phyloP scores from a whole-genome alignment of 2,888 invertebrate genomes.

The Chironomus riparius region DNA sequence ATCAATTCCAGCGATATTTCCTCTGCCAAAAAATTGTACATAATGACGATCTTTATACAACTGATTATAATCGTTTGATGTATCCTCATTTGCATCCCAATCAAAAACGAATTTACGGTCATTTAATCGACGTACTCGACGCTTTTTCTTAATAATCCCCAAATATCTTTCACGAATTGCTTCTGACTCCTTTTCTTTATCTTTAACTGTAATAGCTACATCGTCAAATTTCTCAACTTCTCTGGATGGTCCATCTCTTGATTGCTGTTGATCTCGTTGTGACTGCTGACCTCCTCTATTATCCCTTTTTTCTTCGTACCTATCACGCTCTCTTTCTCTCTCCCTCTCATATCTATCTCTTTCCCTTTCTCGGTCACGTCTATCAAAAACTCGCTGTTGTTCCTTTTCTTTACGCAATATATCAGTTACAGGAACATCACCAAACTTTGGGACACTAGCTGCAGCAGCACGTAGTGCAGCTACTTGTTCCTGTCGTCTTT shows the following conservation, averaged over 20 bases:
- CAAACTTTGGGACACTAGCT: slow-evolving; percentile 35
- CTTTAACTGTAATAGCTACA: slow-evolving; percentile 51
- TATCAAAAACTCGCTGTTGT: background rate
- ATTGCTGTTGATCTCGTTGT: no score
- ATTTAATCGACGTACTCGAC: slow-evolving; percentile 85
- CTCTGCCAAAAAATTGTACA: slow-evolving; percentile 95
- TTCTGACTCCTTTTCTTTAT: slow-evolving; percentile 86
- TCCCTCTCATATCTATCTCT: slow-evolving; percentile 37
- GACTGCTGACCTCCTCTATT: slow-evolving; percentile 31
- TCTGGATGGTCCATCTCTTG: slow-evolving; percentile 36
- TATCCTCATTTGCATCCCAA: slow-evolving; percentile 99
- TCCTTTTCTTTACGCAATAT: slow-evolving; percentile 25
- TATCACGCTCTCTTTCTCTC: slow-evolving; percentile 31
- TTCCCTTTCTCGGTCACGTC: slow-evolving; percentile 42
- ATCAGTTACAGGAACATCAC: slow-evolving; percentile 28
- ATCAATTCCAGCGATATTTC: slow-evolving; percentile 96
- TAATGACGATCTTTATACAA: slow-evolving; percentile 95
- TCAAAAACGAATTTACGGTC: slow-evolving; percentile 99
- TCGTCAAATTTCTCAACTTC: slow-evolving; percentile 44
- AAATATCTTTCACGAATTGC: slow-evolving; percentile 94
- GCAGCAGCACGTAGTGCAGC: slow-evolving; percentile 65
- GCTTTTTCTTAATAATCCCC: slow-evolving; percentile 86
- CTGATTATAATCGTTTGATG: slow-evolving; percentile 93
- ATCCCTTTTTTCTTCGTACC: slow-evolving; percentile 43
- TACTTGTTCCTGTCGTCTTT: slow-evolving; percentile 81